Percentiles rank a stretch among this genome's conserved stretches.
phyloP scores from a whole-genome alignment of 2,888 invertebrate genomes.

The Pandemis cinnamomeana region DNA sequence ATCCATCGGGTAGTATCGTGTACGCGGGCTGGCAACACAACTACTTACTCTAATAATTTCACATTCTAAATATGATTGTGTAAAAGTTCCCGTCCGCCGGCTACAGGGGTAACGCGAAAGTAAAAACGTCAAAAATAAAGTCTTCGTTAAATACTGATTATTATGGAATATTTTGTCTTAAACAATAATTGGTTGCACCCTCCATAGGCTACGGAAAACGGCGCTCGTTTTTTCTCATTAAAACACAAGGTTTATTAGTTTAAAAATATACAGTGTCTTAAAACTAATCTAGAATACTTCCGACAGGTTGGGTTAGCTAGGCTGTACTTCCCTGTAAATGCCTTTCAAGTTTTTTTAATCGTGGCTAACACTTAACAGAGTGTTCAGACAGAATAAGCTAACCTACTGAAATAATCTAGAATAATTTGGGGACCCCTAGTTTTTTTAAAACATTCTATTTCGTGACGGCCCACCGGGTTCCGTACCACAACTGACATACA shows the following conservation, averaged over 20 bases:
- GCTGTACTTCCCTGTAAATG: too few species aligned
- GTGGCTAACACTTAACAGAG: too few species aligned
- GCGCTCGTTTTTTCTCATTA: background rate
- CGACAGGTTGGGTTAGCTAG: too few species aligned
- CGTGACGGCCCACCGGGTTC: too few species aligned
- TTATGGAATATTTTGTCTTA: slow-evolving; percentile 7
- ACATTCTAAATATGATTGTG: background rate
- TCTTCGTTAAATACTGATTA: slow-evolving; percentile 12
- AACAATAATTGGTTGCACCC: background rate
- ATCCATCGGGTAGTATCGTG: background rate
- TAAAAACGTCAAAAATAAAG: slow-evolving; percentile 19
- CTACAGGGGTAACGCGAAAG: background rate
- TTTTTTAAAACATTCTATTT: too few species aligned
- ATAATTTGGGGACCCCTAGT: too few species aligned
- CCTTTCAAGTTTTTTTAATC: too few species aligned
- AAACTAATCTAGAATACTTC: background rate
- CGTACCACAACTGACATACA: too few species aligned
- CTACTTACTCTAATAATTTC: slow-evolving; percentile 22
- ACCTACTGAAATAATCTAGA: too few species aligned
- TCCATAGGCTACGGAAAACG: background rate
- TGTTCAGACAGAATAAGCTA: too few species aligned
- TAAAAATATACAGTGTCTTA: background rate
- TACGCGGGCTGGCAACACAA: slow-evolving; percentile 10
- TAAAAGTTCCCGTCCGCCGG: slow-evolving; percentile 7
- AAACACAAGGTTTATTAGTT: background rate